Percentiles rank a stretch among this genome's conserved stretches.
These are phyloP conservation scores for Trichogramma dendrolimi DNA, from an alignment of 2,888 invertebrate species.

Conservation along the genomic window DNA sequence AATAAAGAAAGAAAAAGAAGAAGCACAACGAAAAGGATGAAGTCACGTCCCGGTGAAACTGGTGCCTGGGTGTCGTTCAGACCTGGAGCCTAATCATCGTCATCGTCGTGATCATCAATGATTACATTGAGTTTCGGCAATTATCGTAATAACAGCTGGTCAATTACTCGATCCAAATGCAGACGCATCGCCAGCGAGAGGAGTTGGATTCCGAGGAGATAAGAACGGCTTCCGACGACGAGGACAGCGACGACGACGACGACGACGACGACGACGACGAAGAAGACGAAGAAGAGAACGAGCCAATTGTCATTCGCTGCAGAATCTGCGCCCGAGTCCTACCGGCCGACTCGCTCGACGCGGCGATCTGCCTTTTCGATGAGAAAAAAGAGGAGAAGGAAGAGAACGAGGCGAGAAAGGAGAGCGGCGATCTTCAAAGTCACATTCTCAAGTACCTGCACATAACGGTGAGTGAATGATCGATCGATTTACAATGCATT, in stretches of 20 bases:
- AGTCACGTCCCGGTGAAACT: no score
- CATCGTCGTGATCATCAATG: not conserved
- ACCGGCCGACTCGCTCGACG: constrained; percentile 56
- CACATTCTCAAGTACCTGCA: constrained; percentile 67
- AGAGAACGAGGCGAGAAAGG: no score
- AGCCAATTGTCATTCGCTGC: constrained; percentile 46
- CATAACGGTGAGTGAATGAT: constrained; percentile 57
- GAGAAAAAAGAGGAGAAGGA: no score
- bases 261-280: constrained; percentile 29
- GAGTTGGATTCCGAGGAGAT: not conserved
- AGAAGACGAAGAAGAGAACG: not conserved
- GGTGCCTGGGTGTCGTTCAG: no score
- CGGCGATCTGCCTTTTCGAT: constrained; percentile 45
- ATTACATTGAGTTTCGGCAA: no score
- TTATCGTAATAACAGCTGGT: no score
- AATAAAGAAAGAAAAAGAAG: no score
- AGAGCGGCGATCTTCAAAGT: constrained; percentile 56
- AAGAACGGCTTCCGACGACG: constrained; percentile 17
- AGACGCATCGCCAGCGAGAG: constrained; percentile 26
- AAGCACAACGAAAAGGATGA: no score
- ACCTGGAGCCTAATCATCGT: not conserved
- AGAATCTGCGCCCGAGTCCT: constrained; percentile 62
- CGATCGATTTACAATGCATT: no score
- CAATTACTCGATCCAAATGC: not conserved
- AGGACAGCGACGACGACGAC: constrained; percentile 18